These are phyloP conservation scores for Lamellibrachia luymesi DNA, from an alignment of 1,140 invertebrate genomes.

Conservation along the genomic window DNA sequence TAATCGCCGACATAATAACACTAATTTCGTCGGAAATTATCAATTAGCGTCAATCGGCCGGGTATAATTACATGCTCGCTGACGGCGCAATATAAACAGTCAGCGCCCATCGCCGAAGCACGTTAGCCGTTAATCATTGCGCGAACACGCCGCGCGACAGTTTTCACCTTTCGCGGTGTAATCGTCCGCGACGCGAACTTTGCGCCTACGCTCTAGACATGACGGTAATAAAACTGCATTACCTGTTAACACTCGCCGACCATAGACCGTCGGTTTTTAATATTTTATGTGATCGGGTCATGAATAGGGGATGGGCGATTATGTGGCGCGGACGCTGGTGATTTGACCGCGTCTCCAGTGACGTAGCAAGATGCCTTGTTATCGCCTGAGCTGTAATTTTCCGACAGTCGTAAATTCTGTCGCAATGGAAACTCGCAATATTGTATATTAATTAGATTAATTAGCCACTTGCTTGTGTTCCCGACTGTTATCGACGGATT, in stretches of 20 bases:
- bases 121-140: neutral
- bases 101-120: neutral
- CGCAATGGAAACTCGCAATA: neutral
- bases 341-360: neutral
- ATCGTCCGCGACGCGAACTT: neutral
- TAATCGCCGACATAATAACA: neutral
- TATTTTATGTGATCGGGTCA: neutral
- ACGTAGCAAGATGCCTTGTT: neutral
- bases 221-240: neutral
- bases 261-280: neutral
- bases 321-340: neutral
- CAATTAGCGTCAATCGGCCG: neutral
- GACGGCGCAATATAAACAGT: neutral
- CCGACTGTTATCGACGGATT: neutral
- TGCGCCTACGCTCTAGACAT: neutral
- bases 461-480: neutral
- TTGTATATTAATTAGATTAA: neutral
- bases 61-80: neutral
- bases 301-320: neutral
- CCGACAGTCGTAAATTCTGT: neutral
- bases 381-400: neutral
- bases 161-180: neutral
- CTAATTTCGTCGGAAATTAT: conserved; percentile 5
- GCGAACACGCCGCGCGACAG: neutral
- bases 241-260: neutral